phyloP scores from a whole-genome alignment of 2,797 vertebrate genomes.

The Squalus acanthias region DNA sequence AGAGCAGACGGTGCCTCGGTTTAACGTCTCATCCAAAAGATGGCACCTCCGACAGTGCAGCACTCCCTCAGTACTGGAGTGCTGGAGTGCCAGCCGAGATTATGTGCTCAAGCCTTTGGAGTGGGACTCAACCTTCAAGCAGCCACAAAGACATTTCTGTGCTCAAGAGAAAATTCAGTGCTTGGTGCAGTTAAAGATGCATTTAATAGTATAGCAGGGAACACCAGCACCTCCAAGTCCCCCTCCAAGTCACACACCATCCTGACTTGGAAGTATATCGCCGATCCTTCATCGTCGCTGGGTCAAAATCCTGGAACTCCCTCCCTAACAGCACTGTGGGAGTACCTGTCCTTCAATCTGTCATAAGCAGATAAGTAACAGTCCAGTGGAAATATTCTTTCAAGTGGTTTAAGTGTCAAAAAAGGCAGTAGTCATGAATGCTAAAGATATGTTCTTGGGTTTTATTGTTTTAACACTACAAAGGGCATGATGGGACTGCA shows the following conservation, averaged over 20 bases:
- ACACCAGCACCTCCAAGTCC: too few species aligned
- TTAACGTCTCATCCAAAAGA: neutral
- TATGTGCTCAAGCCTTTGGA: neutral
- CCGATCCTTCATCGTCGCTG: too few species aligned
- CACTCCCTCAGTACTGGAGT: neutral
- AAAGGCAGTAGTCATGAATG: constrained; percentile 61
- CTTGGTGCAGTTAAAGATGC: neutral
- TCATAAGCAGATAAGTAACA: constrained; percentile 49
- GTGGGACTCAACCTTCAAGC: neutral
- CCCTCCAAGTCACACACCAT: too few species aligned
- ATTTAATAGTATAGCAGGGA: neutral
- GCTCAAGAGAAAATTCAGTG: neutral
- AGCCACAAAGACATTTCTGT: neutral
- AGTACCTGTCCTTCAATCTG: constrained; percentile 63
- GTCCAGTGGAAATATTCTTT: constrained; percentile 57
- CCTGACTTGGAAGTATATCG: too few species aligned
- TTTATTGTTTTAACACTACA: constrained; percentile 55
- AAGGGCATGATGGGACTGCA: constrained; percentile 50
- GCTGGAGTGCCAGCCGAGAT: neutral
- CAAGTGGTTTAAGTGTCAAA: constrained; percentile 51
- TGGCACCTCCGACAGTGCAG: neutral
- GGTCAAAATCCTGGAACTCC: too few species aligned
- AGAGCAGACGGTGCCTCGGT: neutral
- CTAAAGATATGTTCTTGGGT: constrained; percentile 51
- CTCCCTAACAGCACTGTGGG: too few species aligned